These are phyloP conservation scores for Globicephala melas DNA, from an alignment of 2,113 vertebrate species.

Conservation along the genomic window DNA sequence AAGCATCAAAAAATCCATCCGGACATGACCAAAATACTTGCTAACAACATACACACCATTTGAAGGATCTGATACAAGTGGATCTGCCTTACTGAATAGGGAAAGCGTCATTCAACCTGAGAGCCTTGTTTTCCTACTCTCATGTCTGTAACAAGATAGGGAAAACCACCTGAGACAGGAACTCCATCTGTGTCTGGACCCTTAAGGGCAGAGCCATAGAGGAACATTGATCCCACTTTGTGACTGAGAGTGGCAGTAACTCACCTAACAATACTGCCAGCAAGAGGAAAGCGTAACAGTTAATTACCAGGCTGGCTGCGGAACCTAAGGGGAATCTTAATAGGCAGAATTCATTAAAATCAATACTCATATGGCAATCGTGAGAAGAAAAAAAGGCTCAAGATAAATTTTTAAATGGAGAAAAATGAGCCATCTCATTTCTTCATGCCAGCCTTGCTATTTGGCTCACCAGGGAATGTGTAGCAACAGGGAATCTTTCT, in stretches of 20 bases:
- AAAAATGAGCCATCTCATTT: neutral
- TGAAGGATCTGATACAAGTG: neutral
- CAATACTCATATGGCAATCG: neutral
- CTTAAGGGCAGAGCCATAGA: neutral
- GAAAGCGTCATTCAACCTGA: neutral
- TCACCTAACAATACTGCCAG: neutral
- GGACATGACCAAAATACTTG: neutral
- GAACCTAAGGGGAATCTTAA: slow-evolving; percentile 60
- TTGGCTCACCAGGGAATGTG: neutral
- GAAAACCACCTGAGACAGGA: neutral
- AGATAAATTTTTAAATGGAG: slow-evolving; percentile 16
- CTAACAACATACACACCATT: neutral
- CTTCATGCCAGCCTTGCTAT: neutral
- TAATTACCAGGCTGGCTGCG: slow-evolving; percentile 50
- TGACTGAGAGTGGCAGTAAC: neutral
- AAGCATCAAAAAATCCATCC: slow-evolving; percentile 23
- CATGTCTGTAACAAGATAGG: neutral
- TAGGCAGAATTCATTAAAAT: slow-evolving; percentile 70
- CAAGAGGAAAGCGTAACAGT: slow-evolving; percentile 13
- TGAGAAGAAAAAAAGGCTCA: neutral
- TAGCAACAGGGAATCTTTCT: neutral
- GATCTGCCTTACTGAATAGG: neutral
- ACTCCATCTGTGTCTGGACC: neutral
- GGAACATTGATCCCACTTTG: neutral
- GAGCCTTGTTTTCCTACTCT: neutral